Evolutionary conservation across 1,140 invertebrate species (phyloP).

Genomic region (Leptopilina clavipes): DNA sequence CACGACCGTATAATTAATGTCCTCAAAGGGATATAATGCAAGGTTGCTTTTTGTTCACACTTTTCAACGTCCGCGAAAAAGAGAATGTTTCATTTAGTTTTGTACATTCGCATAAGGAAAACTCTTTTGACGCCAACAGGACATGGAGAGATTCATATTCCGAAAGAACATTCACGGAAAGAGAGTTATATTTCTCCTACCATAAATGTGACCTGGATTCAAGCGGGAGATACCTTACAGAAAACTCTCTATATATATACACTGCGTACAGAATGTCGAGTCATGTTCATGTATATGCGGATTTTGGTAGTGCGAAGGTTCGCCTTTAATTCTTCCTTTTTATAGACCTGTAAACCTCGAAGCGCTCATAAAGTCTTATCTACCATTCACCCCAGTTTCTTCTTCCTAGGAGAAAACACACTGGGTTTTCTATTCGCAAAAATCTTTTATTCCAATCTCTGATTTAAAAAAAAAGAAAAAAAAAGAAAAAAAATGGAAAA

Average conservation of each 20-base stretch:
- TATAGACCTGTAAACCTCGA: constrained; percentile 31
- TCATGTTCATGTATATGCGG: constrained; percentile 31
- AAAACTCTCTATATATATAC: neutral
- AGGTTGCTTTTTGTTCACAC: constrained; percentile 21
- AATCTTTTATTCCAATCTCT: constrained; percentile 33
- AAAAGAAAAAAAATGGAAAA: neutral
- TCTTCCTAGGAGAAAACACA: neutral
- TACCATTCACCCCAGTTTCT: constrained; percentile 18
- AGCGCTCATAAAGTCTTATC: constrained; percentile 32
- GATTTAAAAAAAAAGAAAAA: constrained; percentile 10
- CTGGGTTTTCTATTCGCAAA: neutral
- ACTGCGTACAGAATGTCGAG: constrained; percentile 3
- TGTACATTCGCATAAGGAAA: neutral
- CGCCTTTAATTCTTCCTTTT: constrained; percentile 30
- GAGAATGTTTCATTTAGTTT: constrained; percentile 31
- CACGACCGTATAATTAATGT: neutral
- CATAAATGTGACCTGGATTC: constrained; percentile 29
- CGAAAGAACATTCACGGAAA: neutral
- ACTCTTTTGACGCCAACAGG: constrained; percentile 20
- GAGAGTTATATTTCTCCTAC: constrained; percentile 10
- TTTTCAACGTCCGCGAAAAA: constrained; percentile 3
- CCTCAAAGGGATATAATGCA: constrained; percentile 2
- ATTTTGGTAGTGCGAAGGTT: constrained; percentile 28
- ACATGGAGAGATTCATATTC: constrained; percentile 26
- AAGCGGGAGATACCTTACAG: neutral